phyloP scores from a whole-genome alignment of 1,140 invertebrate genomes.

The Capitella teleta region DNA sequence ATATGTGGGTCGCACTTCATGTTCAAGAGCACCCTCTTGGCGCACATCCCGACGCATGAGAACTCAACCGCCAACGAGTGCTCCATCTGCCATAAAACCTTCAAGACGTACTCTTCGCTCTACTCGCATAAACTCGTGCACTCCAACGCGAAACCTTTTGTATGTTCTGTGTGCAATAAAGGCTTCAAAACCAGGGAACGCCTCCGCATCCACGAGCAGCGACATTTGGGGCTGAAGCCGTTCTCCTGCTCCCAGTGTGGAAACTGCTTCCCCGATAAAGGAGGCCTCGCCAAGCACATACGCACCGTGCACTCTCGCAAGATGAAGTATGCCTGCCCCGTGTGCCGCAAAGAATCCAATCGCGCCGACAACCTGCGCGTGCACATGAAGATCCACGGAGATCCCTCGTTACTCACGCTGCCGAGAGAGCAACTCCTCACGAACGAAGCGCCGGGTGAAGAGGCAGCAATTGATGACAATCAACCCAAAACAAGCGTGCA shows the following conservation, averaged over 20 bases:
- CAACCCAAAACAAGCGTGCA: too few relatives aligned
- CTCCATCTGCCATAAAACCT: conserved; percentile 24
- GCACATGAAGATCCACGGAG: conserved; percentile 40
- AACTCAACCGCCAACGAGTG: conserved; percentile 23
- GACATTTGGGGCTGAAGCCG: conserved; percentile 46
- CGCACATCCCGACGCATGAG: conserved; percentile 22
- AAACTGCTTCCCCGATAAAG: conserved; percentile 33
- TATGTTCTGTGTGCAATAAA: conserved; percentile 49
- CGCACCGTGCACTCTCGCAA: conserved; percentile 29
- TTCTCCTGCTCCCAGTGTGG: conserved; percentile 48
- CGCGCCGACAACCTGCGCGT: conserved; percentile 45
- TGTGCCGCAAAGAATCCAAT: conserved; percentile 45
- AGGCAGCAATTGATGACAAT: too few relatives aligned
- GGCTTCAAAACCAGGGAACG: conserved; percentile 50
- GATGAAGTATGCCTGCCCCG: conserved; percentile 29
- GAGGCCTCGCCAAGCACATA: conserved; percentile 34
- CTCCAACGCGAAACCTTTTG: conserved; percentile 39
- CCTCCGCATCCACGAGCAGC: conserved; percentile 45
- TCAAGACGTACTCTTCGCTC: conserved; percentile 29
- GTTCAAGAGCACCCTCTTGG: conserved; percentile 29
- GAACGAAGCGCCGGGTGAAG: neutral
- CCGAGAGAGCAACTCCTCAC: neutral
- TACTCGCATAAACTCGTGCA: conserved; percentile 48
- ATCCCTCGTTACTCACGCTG: conserved; percentile 7
- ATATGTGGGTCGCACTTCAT: conserved; percentile 32